A percentile compares a stretch with the other conserved stretches of the same genome.
Evolutionary conservation across 2,797 vertebrate genomes (phyloP).

Genomic region (Coregonus ussuriensis): DNA sequence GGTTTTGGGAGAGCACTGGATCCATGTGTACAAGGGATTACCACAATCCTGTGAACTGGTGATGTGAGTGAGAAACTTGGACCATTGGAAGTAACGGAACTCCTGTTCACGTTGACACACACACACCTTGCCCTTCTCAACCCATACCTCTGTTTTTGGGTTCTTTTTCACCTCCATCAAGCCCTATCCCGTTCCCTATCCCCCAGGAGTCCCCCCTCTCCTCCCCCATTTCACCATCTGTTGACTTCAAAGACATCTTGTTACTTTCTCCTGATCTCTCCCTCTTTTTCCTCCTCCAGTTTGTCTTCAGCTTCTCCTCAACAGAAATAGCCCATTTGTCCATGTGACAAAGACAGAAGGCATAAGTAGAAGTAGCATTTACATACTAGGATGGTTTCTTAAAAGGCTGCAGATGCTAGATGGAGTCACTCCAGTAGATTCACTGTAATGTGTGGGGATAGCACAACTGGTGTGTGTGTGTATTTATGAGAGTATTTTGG

Average conservation of each 20-base stretch:
- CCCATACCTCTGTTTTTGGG: slow-evolving; percentile 25
- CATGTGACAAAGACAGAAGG: background rate
- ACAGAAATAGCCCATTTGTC: slow-evolving; percentile 12
- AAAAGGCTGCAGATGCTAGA: background rate
- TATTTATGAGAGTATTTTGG: background rate
- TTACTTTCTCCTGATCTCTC: slow-evolving; percentile 54
- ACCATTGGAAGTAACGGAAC: slow-evolving; percentile 25
- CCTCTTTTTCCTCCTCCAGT: background rate
- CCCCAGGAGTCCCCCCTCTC: background rate
- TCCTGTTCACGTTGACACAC: slow-evolving; percentile 21
- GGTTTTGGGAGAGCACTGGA: slow-evolving; percentile 15
- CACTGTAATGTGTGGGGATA: background rate
- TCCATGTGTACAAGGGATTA: slow-evolving; percentile 26
- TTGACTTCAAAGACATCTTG: slow-evolving; percentile 61
- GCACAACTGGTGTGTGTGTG: background rate
- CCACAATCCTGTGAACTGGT: slow-evolving; percentile 14
- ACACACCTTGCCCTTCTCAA: slow-evolving; percentile 31
- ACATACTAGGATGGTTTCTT: background rate
- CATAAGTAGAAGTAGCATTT: background rate
- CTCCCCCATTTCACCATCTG: slow-evolving; percentile 59
- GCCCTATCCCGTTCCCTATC: slow-evolving; percentile 26
- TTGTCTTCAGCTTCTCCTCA: background rate
- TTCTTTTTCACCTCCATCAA: slow-evolving; percentile 29
- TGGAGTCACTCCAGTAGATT: background rate
- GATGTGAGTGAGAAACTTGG: slow-evolving; percentile 30